phyloP scores from a whole-genome alignment of 2,113 vertebrate genomes.

The Fukomys damarensis region DNA sequence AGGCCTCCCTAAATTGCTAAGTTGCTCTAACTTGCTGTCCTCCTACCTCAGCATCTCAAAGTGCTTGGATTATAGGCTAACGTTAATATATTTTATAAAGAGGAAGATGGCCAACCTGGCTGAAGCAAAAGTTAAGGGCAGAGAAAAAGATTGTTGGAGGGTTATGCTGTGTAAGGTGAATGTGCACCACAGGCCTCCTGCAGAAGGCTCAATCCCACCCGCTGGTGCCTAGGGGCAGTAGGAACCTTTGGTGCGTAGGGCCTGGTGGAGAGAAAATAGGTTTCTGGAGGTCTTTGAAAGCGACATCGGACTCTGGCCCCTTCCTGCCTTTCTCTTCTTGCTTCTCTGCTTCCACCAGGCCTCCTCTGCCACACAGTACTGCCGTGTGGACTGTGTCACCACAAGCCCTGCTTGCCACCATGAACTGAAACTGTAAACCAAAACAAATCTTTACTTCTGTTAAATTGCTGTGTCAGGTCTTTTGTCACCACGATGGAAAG shows the following conservation, averaged over 20 bases:
- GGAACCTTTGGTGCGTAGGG: neutral
- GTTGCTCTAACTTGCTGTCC: neutral
- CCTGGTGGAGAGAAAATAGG: neutral
- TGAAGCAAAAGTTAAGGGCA: neutral
- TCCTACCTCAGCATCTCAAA: neutral
- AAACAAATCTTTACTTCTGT: neutral
- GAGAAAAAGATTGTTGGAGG: neutral
- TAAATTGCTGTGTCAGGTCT: neutral
- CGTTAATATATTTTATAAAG: neutral
- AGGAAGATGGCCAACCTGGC: neutral
- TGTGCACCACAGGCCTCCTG: neutral
- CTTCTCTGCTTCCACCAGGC: neutral
- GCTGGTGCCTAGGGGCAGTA: neutral
- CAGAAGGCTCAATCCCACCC: rapidly evolving
- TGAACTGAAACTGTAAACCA: neutral
- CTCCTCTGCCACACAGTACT: no score
- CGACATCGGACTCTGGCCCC: neutral
- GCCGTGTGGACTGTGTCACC: neutral
- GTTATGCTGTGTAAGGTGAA: neutral
- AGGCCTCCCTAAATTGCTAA: neutral
- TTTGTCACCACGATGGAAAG: neutral
- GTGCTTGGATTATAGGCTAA: neutral
- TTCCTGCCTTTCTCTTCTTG: neutral
- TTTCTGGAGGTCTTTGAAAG: neutral
- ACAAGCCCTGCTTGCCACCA: neutral